Percentiles rank a stretch among this genome's conserved stretches.
These are phyloP conservation scores for Bhutanitis thaidina DNA, from an alignment of 2,888 invertebrate genomes.

Conservation along the genomic window DNA sequence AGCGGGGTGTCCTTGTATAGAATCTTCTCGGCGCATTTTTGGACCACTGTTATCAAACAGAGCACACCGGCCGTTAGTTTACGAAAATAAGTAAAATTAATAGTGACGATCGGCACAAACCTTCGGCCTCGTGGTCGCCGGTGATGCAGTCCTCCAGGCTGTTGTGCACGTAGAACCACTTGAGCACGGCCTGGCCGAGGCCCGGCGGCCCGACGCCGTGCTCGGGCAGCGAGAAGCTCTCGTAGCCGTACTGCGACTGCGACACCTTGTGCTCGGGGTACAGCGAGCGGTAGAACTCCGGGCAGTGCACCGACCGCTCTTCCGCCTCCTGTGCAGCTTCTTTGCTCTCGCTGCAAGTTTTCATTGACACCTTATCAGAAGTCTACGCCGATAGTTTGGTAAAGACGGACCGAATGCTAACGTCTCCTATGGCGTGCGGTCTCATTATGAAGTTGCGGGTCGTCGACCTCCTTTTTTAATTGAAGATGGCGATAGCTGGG, in stretches of 20 bases:
- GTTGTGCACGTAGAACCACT: slow-evolving; percentile 57
- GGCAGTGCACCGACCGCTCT: slow-evolving; percentile 39
- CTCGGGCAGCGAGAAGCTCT: slow-evolving; percentile 49
- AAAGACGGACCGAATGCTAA: too few relatives aligned
- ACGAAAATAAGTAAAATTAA: too few relatives aligned
- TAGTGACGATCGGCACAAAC: slow-evolving; percentile 23
- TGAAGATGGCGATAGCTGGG: too few relatives aligned
- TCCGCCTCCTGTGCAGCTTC: slow-evolving; percentile 23
- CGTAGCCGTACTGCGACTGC: slow-evolving; percentile 45
- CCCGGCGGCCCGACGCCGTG: slow-evolving; percentile 30
- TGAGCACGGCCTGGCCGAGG: slow-evolving; percentile 37
- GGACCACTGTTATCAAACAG: slow-evolving; percentile 43
- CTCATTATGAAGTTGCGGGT: too few relatives aligned
- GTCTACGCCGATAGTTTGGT: too few relatives aligned
- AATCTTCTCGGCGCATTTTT: slow-evolving; percentile 53
- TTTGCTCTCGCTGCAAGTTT: slow-evolving; percentile 32
- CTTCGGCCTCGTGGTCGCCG: slow-evolving; percentile 28
- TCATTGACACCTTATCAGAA: too few relatives aligned
- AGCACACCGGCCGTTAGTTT: too few relatives aligned
- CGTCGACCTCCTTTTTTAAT: too few relatives aligned
- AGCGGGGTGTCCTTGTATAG: slow-evolving; percentile 54
- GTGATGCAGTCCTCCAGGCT: slow-evolving; percentile 30
- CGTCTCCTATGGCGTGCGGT: too few relatives aligned
- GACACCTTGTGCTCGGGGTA: slow-evolving; percentile 44
- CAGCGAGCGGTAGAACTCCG: slow-evolving; percentile 61